These are phyloP conservation scores for Acheta domesticus DNA, from an alignment of 2,888 invertebrate genomes.

Conservation along the genomic window DNA sequence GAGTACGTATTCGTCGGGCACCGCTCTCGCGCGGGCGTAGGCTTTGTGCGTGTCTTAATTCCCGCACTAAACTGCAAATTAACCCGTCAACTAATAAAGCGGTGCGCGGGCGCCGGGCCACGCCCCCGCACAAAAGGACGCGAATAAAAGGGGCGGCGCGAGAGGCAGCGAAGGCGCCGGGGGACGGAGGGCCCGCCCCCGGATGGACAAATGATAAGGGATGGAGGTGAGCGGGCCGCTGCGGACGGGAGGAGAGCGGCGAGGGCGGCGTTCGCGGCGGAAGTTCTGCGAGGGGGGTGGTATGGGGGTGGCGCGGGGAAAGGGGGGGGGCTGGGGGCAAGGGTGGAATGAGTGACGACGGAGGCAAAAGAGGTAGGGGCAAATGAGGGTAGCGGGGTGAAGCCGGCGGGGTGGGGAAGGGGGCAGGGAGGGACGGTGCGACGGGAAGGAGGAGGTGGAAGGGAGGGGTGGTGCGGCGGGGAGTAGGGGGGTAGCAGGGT, in stretches of 20 bases:
- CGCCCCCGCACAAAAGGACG: neutral
- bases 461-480: too few species aligned
- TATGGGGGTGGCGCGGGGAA: too few species aligned
- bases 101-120: neutral
- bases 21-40: neutral
- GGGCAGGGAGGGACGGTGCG: too few species aligned
- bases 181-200: neutral
- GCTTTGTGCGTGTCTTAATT: neutral
- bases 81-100: slow-evolving; percentile 18
- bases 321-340: too few species aligned
- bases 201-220: too few species aligned
- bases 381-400: neutral
- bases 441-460: neutral
- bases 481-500: too few species aligned
- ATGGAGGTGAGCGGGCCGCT: neutral
- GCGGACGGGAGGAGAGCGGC: too few species aligned
- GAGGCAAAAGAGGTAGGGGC: neutral
- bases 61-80: neutral
- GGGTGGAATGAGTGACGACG: too few species aligned
- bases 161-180: slow-evolving; percentile 18
- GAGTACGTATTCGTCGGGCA: neutral
- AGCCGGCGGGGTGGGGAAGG: neutral
- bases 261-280: too few species aligned
- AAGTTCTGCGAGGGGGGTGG: too few species aligned
- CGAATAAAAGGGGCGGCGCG: neutral